phyloP scores from a whole-genome alignment of 2,888 invertebrate species.

The Drosophila hamatofila region DNA sequence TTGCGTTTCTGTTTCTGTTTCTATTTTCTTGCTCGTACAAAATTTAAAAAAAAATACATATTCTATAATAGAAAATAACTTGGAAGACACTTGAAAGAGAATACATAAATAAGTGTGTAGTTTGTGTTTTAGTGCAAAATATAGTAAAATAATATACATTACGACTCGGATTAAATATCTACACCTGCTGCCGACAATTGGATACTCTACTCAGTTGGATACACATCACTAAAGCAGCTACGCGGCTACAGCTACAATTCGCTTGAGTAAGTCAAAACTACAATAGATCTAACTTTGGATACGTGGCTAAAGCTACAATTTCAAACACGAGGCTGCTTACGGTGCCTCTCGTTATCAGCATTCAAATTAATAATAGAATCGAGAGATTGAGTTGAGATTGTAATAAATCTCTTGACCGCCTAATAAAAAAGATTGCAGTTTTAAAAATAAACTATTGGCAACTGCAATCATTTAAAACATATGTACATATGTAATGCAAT shows the following conservation, averaged over 20 bases:
- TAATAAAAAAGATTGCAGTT: slow-evolving; percentile 29
- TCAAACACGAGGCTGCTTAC: slow-evolving; percentile 6
- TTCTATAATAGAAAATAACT: slow-evolving; percentile 44
- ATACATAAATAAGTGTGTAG: slow-evolving; percentile 45
- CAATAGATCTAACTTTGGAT: slow-evolving; percentile 14
- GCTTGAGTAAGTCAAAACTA: slow-evolving; percentile 70
- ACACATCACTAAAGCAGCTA: slow-evolving; percentile 39
- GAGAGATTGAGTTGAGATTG: slow-evolving; percentile 13
- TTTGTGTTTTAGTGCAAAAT: slow-evolving; percentile 56
- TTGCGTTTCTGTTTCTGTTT: slow-evolving; percentile 31
- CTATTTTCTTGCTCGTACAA: slow-evolving; percentile 31
- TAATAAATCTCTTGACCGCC: background rate
- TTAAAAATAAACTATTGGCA: slow-evolving; percentile 21
- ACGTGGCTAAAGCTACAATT: slow-evolving; percentile 29
- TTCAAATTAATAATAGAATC: slow-evolving; percentile 13
- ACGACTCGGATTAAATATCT: slow-evolving; percentile 69
- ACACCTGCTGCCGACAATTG: slow-evolving; percentile 67
- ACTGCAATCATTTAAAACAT: slow-evolving; percentile 1
- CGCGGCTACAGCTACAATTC: slow-evolving; percentile 63
- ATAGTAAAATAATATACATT: slow-evolving; percentile 20
- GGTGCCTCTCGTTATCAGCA: slow-evolving; percentile 12
- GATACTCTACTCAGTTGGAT: slow-evolving; percentile 69
- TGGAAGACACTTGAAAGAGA: slow-evolving; percentile 34
- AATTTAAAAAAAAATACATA: slow-evolving; percentile 21
- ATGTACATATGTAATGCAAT: background rate